A percentile compares a stretch with the other conserved stretches of the same genome.
These are phyloP conservation scores for Cyclophora punctaria DNA, from an alignment of 2,888 invertebrate genomes.

Conservation along the genomic window DNA sequence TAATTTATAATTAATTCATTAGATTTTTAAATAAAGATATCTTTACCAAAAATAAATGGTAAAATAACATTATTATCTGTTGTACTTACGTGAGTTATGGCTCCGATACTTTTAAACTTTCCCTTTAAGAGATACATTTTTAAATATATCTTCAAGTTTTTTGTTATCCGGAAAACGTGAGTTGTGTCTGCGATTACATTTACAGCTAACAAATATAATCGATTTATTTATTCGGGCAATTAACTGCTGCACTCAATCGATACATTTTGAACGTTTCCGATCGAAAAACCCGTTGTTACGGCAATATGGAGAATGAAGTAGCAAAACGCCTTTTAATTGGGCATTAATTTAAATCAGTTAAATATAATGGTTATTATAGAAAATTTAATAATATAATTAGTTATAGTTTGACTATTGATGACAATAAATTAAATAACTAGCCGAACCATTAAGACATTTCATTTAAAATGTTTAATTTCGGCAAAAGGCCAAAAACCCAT, in stretches of 20 bases:
- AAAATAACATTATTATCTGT: conserved; percentile 39
- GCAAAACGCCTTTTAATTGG: conserved; percentile 21
- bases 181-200: conserved; percentile 30
- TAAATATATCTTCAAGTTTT: conserved; percentile 17
- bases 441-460: too few relatives aligned
- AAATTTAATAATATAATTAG: too few relatives aligned
- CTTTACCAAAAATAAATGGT: conserved; percentile 10
- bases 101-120: conserved; percentile 40
- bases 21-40: conserved; percentile 13
- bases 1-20: too few relatives aligned
- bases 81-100: conserved; percentile 29
- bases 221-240: conserved; percentile 22
- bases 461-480: not conserved
- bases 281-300: conserved; percentile 32
- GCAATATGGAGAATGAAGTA: conserved; percentile 12
- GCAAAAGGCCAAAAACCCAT: not conserved
- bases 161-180: conserved; percentile 28
- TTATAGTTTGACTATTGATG: too few relatives aligned
- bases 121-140: conserved; percentile 35
- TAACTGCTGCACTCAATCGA: conserved; percentile 46
- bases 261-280: conserved; percentile 50
- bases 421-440: too few relatives aligned
- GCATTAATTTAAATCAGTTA: conserved; percentile 8
- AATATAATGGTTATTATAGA: too few relatives aligned
- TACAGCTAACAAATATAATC: conserved; percentile 22